Evolutionary conservation across 2,888 invertebrate species (phyloP), one percentile per base, ranked within the genome.

Genomic region (Hirtodrosophila histrioides): DNA sequence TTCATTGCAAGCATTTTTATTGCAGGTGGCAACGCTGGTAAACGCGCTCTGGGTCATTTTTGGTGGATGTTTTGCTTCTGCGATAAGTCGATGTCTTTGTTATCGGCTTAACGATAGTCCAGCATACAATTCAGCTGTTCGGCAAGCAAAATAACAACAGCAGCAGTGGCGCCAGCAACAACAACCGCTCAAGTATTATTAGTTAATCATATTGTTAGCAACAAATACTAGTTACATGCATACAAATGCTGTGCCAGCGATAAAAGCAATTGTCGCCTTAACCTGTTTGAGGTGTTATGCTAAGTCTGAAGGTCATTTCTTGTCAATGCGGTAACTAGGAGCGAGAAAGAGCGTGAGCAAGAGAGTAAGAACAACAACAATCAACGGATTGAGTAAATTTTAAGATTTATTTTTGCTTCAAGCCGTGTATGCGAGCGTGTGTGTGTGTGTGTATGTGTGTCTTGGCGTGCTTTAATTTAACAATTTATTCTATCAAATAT

Each of bases 251-350:
- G 17, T 31, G 31, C 11, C 24, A 10, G 8, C 40, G 39, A 55
- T 40, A 65, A 24, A 4, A 7, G 11, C 23, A 10, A 48, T 10
- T 17, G 1, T 45, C 17, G 17, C 17, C 17, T 17, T 3, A n/a
- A 40, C 3, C 29, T 27, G 7, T 1, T 1, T 31, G 36, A 41
- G 43, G 35, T 55, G 35, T 9, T 17, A 33, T 11, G 37, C 29
- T 39, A 11, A 17, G 35, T 39, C n/a, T 31, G 72, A 68, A 68
- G 68, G 68, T 68, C 68, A 71, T 24, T 49, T 35, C 39, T 50
- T 31, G 37, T 29, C 29, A 50, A 50, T 67, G 68, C 35, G 17
- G 17, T 51, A 10, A 31, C 41, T 39, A 23, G 11, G n/a, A 27
- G 27, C 17, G 27, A 40, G 3, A 8, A 23, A n/a, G 17, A n/a